Evolutionary conservation across 2,113 vertebrate genomes (phyloP).

Genomic region (Ibidorhyncha struthersii): DNA sequence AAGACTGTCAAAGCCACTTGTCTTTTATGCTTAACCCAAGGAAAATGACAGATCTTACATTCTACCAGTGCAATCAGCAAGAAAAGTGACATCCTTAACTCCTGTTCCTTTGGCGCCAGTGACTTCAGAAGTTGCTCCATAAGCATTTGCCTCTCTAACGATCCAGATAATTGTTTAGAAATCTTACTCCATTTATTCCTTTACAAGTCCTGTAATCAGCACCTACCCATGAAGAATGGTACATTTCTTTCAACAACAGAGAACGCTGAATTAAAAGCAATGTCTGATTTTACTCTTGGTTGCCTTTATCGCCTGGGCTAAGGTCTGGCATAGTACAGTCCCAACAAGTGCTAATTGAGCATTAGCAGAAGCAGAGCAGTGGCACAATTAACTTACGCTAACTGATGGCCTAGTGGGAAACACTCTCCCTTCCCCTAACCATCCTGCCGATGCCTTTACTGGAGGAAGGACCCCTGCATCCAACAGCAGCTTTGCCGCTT

Average conservation of each 20-base stretch:
- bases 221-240: background rate
- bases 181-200: background rate
- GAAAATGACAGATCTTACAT: background rate
- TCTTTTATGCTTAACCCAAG: background rate
- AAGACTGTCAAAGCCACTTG: background rate
- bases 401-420: background rate
- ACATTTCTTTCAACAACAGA: background rate
- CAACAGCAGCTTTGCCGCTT: accelerated
- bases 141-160: background rate
- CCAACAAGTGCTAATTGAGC: background rate
- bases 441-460: accelerated
- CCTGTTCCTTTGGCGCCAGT: background rate
- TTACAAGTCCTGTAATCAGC: background rate
- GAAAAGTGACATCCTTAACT: background rate
- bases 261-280: background rate
- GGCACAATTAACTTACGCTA: background rate
- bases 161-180: background rate
- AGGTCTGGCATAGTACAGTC: background rate
- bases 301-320: background rate
- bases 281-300: background rate
- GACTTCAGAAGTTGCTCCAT: background rate
- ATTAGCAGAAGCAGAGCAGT: background rate
- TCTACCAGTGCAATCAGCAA: background rate
- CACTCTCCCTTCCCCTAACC: background rate
- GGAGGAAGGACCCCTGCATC: background rate